Base-by-base conservation (phyloP, 2,888 invertebrate genomes). In the Agrochola macilenta region DNA sequence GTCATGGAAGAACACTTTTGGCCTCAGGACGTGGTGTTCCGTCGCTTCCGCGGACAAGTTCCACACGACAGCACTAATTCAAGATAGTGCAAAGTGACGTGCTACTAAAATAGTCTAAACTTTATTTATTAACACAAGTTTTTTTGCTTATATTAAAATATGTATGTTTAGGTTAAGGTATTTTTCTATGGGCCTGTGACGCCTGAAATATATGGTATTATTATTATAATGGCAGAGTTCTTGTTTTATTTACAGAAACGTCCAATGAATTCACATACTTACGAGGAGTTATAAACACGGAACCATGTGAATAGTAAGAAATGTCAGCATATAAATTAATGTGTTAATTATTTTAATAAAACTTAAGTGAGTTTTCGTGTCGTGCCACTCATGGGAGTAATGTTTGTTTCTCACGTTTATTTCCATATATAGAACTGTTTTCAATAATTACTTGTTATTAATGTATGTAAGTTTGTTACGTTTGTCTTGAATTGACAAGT, bases 301-400 rank as follows among this genome's bases (percentile, higher is more conserved):
- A 79, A 83, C 23, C 23, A 9, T 63, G 58, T 61, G 35, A 69
- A 78, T 72, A 76, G 70, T 30, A 64, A 87, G 84, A 83, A 82
- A 75, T 79, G 61, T 74, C 71, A 73, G 65, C 80, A 63, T 68
- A 69, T 73, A 83, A 81, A 77, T 77, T 54, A 81, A 69, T 75
- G 65, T 75, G 74, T 77, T 81, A 77, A 83, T 79, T 87, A 84
- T 83, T 84, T 85, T 83, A 86, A 88, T 88, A 84, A 82, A 77
- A 82, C 43, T 58, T 83, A 88, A 88, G 81, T 88, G 81, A 73
- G 60, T 81, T 79, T 83, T 83, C 82, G 81, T 86, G 88, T 87
- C 52, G n/a, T 26, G 35, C 23, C 35, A 54, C 58, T 63, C 61
- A 39, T 3, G 9, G 43, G 39, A 54, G 30, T 30, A 12, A 43